phyloP scores from a whole-genome alignment of 92 coral and sea anemone genomes.

The Heliopora coerulea region DNA sequence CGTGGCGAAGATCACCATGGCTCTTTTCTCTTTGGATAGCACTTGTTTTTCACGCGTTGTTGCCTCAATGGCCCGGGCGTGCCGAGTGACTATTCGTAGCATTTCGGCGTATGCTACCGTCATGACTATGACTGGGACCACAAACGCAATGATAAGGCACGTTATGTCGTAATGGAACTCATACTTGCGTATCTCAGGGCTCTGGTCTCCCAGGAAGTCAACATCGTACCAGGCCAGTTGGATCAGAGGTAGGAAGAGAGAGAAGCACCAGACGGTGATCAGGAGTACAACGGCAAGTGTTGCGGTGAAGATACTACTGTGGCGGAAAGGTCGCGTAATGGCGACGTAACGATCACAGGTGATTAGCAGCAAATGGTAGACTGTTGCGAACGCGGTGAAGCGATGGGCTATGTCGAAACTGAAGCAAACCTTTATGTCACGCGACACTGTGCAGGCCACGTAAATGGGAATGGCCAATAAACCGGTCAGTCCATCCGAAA shows the following conservation, averaged over 20 bases:
- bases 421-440: constrained; percentile 3
- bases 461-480: constrained; percentile 17
- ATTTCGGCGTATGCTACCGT: constrained; percentile 21
- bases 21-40: constrained; percentile 31
- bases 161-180: constrained; percentile 30
- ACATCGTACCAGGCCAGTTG: constrained; percentile 37
- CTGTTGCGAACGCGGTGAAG: constrained; percentile 34
- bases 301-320: constrained; percentile 15
- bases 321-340: constrained; percentile 36
- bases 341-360: constrained; percentile 33
- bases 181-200: not conserved
- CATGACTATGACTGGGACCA: constrained; percentile 20
- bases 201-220: not conserved
- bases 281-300: not conserved
- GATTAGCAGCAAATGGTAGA: constrained; percentile 36
- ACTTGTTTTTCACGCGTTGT: constrained; percentile 10
- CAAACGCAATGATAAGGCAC: constrained; percentile 9
- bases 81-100: constrained; percentile 30
- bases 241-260: constrained; percentile 12
- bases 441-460: not conserved
- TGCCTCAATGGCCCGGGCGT: constrained; percentile 36
- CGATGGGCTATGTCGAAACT: constrained; percentile 33
- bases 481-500: constrained; percentile 28
- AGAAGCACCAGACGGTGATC: constrained; percentile 1
- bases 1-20: constrained; percentile 28